Conservation (phyloP, 2,888 invertebrate genomes). For the Proisotoma minuta region DNA sequence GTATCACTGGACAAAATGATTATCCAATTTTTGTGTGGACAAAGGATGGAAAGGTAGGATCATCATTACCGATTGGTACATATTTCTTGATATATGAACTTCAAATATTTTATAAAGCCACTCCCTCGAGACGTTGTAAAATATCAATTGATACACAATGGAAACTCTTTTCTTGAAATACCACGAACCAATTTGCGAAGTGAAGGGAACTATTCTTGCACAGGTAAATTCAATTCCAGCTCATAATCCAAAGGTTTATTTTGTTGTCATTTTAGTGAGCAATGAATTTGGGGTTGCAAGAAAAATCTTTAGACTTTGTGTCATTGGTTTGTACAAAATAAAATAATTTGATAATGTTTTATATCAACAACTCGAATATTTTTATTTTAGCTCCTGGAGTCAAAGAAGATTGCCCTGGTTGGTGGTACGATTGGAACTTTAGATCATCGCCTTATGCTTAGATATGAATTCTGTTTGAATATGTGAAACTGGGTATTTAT, state of each 20-base stretch:
- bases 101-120: slow-evolving; percentile 16
- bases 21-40: slow-evolving; percentile 32
- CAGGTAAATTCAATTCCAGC: too few species aligned
- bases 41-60: slow-evolving; percentile 31
- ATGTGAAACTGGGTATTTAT: too few species aligned
- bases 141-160: slow-evolving; percentile 32
- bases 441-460: too few species aligned
- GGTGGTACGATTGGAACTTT: slow-evolving; percentile 41
- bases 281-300: slow-evolving; percentile 31
- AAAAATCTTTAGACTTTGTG: slow-evolving; percentile 29
- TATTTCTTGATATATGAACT: too few species aligned
- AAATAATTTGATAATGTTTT: too few species aligned
- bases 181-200: slow-evolving; percentile 15
- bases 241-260: too few species aligned
- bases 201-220: slow-evolving; percentile 30
- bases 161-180: slow-evolving; percentile 35
- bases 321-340: too few species aligned
- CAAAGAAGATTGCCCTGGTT: slow-evolving; percentile 35
- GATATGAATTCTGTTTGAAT: too few species aligned
- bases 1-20: slow-evolving; percentile 30
- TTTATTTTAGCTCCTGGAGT: slow-evolving; percentile 25
- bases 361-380: too few species aligned
- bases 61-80: background rate
- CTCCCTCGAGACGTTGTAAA: slow-evolving; percentile 17
- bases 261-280: too few species aligned